Percentiles rank a stretch among this genome's conserved stretches.
phyloP scores from a whole-genome alignment of 2,113 vertebrate species.

The Alaudala cheleensis region DNA sequence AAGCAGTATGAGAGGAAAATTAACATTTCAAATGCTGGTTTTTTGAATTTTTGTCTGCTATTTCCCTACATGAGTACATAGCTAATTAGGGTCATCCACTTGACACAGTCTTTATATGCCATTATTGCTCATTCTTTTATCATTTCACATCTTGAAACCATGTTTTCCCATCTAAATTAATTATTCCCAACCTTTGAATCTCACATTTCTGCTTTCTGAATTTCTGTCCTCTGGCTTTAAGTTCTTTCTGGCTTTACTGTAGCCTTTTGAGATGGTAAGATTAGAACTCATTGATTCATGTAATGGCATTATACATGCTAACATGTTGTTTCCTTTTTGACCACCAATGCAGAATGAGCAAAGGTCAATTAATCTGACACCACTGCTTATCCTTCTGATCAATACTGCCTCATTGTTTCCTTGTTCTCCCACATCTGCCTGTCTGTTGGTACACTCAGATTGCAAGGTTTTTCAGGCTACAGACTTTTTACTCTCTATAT shows the following conservation, averaged over 20 bases:
- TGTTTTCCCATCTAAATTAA: background rate
- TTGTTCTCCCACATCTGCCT: conserved; percentile 13
- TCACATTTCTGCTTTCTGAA: background rate
- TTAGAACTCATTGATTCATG: conserved; percentile 44
- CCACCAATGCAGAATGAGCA: conserved; percentile 34
- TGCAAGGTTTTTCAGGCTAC: background rate
- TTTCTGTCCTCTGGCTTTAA: background rate
- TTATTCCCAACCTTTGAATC: background rate
- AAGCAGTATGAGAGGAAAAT: background rate
- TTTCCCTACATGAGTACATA: background rate
- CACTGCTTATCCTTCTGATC: conserved; percentile 29
- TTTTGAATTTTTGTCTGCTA: background rate
- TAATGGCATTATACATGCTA: conserved; percentile 45
- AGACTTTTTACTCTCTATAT: background rate
- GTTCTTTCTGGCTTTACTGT: background rate
- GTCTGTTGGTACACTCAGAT: background rate
- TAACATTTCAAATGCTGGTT: background rate
- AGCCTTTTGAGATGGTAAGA: conserved; percentile 26
- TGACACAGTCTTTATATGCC: background rate
- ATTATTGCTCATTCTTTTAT: background rate
- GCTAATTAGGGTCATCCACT: background rate
- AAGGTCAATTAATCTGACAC: conserved; percentile 62
- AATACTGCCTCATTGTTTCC: conserved; percentile 47
- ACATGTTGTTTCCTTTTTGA: conserved; percentile 55
- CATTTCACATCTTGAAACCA: background rate